A percentile compares a stretch with the other conserved stretches of the same genome.
Evolutionary conservation across 2,113 vertebrate genomes (phyloP).

Genomic region (Piliocolobus tephrosceles): DNA sequence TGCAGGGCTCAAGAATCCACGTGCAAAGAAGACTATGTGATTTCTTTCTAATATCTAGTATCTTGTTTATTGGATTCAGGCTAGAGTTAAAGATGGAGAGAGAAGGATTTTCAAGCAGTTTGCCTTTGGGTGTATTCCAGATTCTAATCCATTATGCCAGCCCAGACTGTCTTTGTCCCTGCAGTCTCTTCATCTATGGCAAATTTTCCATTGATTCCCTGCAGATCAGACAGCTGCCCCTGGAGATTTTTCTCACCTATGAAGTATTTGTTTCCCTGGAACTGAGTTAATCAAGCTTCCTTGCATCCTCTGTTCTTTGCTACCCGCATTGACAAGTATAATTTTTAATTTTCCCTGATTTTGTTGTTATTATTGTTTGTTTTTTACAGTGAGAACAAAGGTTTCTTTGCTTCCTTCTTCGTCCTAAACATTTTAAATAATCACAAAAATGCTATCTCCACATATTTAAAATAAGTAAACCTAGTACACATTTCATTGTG

Average conservation of each 20-base stretch:
- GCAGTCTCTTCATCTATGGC: not conserved
- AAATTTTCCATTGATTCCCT: not conserved
- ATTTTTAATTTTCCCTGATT: not conserved
- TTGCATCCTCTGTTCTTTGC: not conserved
- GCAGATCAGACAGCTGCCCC: not conserved
- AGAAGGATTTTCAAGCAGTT: not conserved
- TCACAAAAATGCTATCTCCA: not conserved
- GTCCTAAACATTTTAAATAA: not conserved
- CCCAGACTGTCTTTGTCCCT: not conserved
- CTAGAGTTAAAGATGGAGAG: not conserved
- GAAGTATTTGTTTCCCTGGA: not conserved
- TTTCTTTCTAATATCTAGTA: not conserved
- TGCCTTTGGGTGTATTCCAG: not conserved
- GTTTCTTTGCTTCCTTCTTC: conserved; percentile 16
- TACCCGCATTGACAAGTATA: not conserved
- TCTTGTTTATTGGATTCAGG: not conserved
- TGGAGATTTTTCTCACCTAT: not conserved
- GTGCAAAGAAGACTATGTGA: not conserved
- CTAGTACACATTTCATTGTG: not conserved
- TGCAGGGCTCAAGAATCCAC: not conserved
- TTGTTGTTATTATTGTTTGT: not conserved
- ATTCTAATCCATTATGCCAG: not conserved
- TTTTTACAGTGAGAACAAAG: not conserved
- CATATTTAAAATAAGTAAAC: not conserved
- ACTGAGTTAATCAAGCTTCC: not conserved